Base-by-base conservation (phyloP, 37 sponge, comb jelly and placozoan genomes). In the Tethya wilhelma region DNA sequence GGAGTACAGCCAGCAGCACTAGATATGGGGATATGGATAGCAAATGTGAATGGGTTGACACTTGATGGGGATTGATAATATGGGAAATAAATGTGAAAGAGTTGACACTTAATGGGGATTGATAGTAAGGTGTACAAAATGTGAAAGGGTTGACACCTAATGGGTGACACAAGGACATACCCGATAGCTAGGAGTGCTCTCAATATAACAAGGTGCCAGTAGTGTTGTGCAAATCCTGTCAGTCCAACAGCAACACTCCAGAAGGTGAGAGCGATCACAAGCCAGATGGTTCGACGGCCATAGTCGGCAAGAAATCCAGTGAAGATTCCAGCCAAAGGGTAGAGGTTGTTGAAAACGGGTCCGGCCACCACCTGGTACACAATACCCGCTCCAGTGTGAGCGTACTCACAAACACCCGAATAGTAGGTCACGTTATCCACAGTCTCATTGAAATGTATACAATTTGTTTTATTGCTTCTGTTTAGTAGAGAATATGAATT, bases 1-100 rank as follows among this genome's bases (percentile, higher is more conserved):
- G 95, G 95, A 58, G 72, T 91, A 44, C 95, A 91, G 0, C 92
- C 93, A 73, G 95, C 90, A 49, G 91, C 95, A 34, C 95, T 95
- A n/a, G n/a, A n/a, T n/a, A n/a, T n/a, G n/a, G n/a, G n/a, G n/a
- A n/a, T n/a, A n/a, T n/a, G n/a, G n/a, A n/a, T n/a, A n/a, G n/a
- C n/a, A n/a, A n/a, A n/a, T n/a, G n/a, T n/a, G n/a, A n/a, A n/a
- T n/a, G n/a, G n/a, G n/a, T n/a, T n/a, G n/a, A n/a, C n/a, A n/a
- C n/a, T n/a, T n/a, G n/a, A n/a, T n/a, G n/a, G n/a, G n/a, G n/a
- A n/a, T n/a, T n/a, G n/a, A n/a, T n/a, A n/a, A n/a, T n/a, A n/a
- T n/a, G n/a, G n/a, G n/a, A n/a, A n/a, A n/a, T n/a, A n/a, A n/a
- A n/a, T n/a, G n/a, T n/a, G n/a, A n/a, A n/a, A n/a, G n/a, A n/a